phyloP scores from a whole-genome alignment of 1,140 invertebrate genomes.

The Drosophila rhopaloa region DNA sequence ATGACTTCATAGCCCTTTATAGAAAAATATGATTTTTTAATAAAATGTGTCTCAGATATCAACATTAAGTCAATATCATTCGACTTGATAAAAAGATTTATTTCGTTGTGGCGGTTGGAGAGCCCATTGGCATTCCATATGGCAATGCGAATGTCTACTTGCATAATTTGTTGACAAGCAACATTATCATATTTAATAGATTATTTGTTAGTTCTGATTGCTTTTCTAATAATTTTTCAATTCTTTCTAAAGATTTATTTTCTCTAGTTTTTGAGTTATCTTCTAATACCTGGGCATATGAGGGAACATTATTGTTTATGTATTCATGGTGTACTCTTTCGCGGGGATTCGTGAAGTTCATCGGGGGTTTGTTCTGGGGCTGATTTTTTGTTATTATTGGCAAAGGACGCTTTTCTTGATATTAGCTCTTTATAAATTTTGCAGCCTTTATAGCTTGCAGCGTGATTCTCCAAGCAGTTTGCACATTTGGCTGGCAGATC shows the following conservation, averaged over 20 bases:
- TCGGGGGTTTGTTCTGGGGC: no score
- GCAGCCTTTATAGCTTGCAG: not conserved
- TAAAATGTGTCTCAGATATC: no score
- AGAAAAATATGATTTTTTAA: no score
- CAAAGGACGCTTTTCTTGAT: not conserved
- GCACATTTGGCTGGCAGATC: not conserved
- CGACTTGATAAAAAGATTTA: no score
- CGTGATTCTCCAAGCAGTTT: not conserved
- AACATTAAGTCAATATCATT: no score
- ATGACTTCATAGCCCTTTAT: no score
- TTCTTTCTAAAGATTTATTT: not conserved
- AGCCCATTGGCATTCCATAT: no score
- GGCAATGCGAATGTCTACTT: no score
- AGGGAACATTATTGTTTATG: not conserved
- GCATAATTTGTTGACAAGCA: not conserved
- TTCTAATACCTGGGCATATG: not conserved
- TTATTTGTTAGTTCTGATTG: not conserved
- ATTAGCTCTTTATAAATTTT: not conserved
- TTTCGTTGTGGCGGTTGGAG: no score
- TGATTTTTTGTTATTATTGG: no score
- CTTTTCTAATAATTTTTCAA: not conserved
- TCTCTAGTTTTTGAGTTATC: not conserved
- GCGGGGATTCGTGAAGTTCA: no score
- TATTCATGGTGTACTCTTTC: not conserved
- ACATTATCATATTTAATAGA: slow-evolving; percentile 1